These are phyloP conservation scores for Formicarius rufipectus DNA, from an alignment of 2,113 vertebrate species.

Conservation along the genomic window DNA sequence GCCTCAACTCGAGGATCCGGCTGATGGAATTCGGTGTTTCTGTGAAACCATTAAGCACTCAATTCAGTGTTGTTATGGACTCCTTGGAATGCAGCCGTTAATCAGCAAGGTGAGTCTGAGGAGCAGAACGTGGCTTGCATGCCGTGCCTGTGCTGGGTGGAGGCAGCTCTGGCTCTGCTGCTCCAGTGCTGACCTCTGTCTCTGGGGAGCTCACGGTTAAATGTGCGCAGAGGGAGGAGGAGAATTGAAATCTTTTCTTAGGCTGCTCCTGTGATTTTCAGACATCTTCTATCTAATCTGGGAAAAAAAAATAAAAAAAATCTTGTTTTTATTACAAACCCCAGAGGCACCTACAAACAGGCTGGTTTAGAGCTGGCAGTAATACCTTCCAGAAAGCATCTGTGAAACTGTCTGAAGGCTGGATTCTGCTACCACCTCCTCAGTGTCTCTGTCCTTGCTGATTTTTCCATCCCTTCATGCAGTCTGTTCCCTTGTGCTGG, in stretches of 20 bases:
- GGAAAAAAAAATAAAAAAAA: not conserved
- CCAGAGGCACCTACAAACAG: conserved; percentile 41
- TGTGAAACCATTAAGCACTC: not conserved
- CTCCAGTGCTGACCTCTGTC: not conserved
- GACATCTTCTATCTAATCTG: not conserved
- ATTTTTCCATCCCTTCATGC: not conserved
- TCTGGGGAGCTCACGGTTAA: not conserved
- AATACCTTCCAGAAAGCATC: not conserved
- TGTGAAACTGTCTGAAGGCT: not conserved
- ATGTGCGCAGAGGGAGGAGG: not conserved
- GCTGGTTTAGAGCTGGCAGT: conserved; percentile 36
- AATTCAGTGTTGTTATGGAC: not conserved
- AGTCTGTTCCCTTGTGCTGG: not conserved
- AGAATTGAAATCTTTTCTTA: not conserved
- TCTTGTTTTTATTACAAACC: conserved; percentile 39
- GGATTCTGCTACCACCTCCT: not conserved
- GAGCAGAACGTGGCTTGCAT: not conserved
- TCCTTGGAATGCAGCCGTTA: not conserved
- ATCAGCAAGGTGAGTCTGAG: not conserved
- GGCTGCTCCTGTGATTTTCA: conserved; percentile 63
- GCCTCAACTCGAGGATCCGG: not conserved
- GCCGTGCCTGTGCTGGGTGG: not conserved
- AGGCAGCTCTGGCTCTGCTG: not conserved
- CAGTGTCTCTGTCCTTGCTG: not conserved
- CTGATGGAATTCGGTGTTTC: not conserved